Percentiles rank a stretch among this genome's conserved stretches.
Conservation (phyloP, 2,797 vertebrate species). For the Octomys mimax region DNA sequence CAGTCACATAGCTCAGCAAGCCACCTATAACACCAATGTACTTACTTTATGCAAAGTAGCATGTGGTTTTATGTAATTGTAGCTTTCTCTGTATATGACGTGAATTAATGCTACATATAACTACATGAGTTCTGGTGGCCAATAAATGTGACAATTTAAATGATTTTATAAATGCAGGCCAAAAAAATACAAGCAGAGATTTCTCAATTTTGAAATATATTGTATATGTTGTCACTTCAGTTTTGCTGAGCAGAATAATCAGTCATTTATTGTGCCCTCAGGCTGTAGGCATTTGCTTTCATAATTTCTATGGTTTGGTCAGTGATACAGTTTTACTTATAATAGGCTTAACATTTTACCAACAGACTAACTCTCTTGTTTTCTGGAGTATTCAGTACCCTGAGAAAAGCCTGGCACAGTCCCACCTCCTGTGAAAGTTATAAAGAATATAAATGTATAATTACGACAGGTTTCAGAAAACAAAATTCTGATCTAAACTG, state of each 20-base stretch:
- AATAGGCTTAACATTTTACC: neutral
- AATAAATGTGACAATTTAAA: neutral
- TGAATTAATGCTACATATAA: neutral
- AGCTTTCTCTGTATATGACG: neutral
- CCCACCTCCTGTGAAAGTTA: neutral
- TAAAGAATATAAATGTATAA: neutral
- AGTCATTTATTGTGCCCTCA: neutral
- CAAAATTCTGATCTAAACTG: neutral
- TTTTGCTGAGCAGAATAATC: slow-evolving; percentile 10
- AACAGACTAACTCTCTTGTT: neutral
- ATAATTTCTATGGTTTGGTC: neutral
- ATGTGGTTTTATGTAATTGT: neutral
- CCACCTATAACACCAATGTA: neutral
- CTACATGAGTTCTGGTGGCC: neutral
- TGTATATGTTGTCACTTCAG: neutral
- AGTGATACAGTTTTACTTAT: neutral
- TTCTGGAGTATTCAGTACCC: neutral
- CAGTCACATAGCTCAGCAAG: neutral
- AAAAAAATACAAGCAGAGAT: neutral
- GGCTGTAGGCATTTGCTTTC: neutral
- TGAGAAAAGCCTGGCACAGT: neutral
- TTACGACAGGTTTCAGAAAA: neutral
- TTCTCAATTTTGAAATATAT: slow-evolving; percentile 25
- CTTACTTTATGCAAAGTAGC: neutral
- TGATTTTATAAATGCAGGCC: neutral